Conservation (phyloP, 2,113 vertebrate genomes). For the Pterocles orientalis region DNA sequence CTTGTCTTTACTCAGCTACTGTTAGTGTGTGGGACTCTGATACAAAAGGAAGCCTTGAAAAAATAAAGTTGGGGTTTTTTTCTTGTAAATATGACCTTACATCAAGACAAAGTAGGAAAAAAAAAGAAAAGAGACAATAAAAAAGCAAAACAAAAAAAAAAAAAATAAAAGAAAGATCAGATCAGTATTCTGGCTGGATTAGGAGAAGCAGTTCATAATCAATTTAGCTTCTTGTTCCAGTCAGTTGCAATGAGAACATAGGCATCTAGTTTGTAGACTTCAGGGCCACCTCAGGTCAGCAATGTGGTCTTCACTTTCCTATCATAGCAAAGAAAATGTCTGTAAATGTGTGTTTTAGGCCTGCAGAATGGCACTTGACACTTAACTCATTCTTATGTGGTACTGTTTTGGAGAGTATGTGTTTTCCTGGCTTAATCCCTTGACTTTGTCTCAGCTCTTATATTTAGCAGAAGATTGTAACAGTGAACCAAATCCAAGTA, state of each 20-base stretch:
- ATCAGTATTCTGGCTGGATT: background rate
- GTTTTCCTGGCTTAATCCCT: slow-evolving; percentile 12
- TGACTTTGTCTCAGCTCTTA: background rate
- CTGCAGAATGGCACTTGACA: background rate
- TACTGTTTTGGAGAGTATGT: background rate
- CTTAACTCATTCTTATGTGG: background rate
- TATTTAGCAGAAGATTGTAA: background rate
- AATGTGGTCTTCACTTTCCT: background rate
- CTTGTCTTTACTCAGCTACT: background rate
- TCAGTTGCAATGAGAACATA: background rate
- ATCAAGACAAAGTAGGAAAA: background rate
- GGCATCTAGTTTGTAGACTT: background rate
- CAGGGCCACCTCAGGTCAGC: background rate
- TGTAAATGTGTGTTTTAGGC: background rate
- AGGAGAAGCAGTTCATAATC: background rate
- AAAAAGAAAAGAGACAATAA: too few relatives aligned
- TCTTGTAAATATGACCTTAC: background rate
- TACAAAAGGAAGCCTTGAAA: background rate
- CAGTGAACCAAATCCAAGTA: background rate
- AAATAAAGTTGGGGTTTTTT: background rate
- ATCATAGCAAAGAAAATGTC: background rate
- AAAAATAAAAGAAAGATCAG: too few relatives aligned
- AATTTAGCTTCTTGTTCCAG: background rate
- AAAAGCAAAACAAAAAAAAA: accelerated
- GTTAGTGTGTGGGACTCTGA: background rate